A percentile compares a stretch with the other conserved stretches of the same genome.
Conservation (phyloP, 23 tunicate species). For the Ascidia mentula region DNA sequence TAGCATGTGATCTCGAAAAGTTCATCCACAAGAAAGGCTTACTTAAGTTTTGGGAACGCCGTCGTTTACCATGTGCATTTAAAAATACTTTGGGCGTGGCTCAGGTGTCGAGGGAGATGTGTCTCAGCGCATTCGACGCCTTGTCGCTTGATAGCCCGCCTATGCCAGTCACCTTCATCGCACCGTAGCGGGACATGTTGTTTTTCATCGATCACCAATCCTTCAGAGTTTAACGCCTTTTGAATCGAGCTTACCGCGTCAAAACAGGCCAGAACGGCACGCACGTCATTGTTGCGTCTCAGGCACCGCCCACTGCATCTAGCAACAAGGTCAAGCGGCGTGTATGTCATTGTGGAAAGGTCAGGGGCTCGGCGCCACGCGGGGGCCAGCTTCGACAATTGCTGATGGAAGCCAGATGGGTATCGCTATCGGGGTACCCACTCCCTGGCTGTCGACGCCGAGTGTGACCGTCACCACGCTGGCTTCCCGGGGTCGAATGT, state of each 20-base stretch:
- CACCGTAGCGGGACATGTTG: neutral
- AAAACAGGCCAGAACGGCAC: no score
- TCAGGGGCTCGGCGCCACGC: constrained; percentile 3
- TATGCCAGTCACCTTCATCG: neutral
- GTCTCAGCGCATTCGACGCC: neutral
- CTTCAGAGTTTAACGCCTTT: neutral
- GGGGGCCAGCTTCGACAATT: neutral
- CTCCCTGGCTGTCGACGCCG: neutral
- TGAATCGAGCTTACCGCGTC: no score
- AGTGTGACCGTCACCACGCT: no score
- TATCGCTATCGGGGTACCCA: neutral
- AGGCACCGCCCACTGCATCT: neutral
- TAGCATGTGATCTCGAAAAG: no score
- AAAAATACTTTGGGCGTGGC: no score
- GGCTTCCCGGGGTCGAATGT: no score
- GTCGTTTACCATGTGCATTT: no score
- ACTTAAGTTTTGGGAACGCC: no score
- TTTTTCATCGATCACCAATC: neutral
- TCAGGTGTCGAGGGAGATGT: no score
- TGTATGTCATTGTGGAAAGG: neutral
- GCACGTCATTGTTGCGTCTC: neutral
- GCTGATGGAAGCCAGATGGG: neutral
- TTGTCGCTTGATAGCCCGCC: neutral
- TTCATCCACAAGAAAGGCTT: no score
- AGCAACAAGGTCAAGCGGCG: neutral